Percentiles rank a stretch among this genome's conserved stretches.
phyloP scores from a whole-genome alignment of 2,888 invertebrate species.

The Pedicia rivosa region DNA sequence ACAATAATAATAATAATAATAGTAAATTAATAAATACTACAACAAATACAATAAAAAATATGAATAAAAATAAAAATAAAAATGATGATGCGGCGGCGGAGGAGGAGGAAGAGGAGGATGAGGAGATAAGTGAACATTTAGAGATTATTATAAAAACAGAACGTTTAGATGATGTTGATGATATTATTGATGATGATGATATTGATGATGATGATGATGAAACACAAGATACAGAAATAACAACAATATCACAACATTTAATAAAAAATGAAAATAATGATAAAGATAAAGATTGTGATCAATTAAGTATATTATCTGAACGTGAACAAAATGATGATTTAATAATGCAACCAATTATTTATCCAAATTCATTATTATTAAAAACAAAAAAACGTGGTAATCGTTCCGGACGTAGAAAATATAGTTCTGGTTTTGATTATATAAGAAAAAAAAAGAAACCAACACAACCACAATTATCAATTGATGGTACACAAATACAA shows the following conservation, averaged over 20 bases:
- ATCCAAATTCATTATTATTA: conserved; percentile 18
- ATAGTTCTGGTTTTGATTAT: conserved; percentile 54
- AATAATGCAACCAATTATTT: too few relatives aligned
- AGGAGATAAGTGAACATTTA: neutral
- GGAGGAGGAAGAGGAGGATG: neutral
- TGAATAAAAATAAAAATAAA: too few relatives aligned
- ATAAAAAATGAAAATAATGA: conserved; percentile 1
- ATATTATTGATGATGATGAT: neutral
- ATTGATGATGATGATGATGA: neutral
- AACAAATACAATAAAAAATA: too few relatives aligned
- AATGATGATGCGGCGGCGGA: too few relatives aligned
- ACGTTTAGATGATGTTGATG: neutral
- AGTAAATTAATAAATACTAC: too few relatives aligned
- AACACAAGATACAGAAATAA: neutral
- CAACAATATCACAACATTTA: too few relatives aligned
- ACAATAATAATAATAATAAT: too few relatives aligned
- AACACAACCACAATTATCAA: conserved; percentile 30
- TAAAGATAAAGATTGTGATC: conserved; percentile 17
- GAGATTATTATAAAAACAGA: conserved; percentile 1
- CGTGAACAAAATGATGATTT: too few relatives aligned
- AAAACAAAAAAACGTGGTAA: conserved; percentile 15
- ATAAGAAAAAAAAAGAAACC: conserved; percentile 77
- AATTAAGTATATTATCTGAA: conserved; percentile 14
- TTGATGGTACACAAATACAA: conserved; percentile 35
- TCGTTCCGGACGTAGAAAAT: conserved; percentile 20